Evolutionary conservation across 2,888 invertebrate genomes (phyloP).

Genomic region (Argynnis bischoffii): DNA sequence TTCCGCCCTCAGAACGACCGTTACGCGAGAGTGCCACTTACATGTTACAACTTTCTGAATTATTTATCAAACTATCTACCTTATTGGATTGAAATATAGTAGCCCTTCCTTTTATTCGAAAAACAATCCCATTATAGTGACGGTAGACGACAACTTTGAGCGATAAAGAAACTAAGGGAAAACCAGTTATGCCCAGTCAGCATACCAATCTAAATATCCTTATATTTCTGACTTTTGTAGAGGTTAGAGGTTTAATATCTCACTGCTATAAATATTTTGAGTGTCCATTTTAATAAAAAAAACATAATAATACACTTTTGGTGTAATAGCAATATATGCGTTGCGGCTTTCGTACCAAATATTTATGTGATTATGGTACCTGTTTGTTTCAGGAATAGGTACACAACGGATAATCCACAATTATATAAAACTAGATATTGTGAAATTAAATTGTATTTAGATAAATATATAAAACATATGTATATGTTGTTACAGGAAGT

Average conservation of each 20-base stretch:
- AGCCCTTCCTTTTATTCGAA: constrained; percentile 52
- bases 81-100: constrained; percentile 77
- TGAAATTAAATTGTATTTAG: no score
- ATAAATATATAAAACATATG: no score
- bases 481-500: no score
- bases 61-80: constrained; percentile 77
- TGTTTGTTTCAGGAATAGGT: no score
- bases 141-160: constrained; percentile 42
- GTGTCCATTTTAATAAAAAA: neutral
- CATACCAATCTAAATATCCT: constrained; percentile 25
- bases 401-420: no score
- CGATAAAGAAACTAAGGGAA: constrained; percentile 33
- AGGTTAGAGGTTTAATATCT: constrained; percentile 2
- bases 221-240: constrained; percentile 11
- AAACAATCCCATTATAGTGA: constrained; percentile 55
- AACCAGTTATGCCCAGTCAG: constrained; percentile 31
- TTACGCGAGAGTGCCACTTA: constrained; percentile 76
- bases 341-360: neutral
- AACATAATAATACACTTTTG: neutral
- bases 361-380: no score
- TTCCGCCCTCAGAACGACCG: constrained; percentile 64
- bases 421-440: no score
- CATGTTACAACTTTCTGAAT: constrained; percentile 78
- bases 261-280: neutral
- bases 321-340: neutral